A percentile compares a stretch with the other conserved stretches of the same genome.
phyloP scores from a whole-genome alignment of 2,888 invertebrate species.

The Drosophila limbata region DNA sequence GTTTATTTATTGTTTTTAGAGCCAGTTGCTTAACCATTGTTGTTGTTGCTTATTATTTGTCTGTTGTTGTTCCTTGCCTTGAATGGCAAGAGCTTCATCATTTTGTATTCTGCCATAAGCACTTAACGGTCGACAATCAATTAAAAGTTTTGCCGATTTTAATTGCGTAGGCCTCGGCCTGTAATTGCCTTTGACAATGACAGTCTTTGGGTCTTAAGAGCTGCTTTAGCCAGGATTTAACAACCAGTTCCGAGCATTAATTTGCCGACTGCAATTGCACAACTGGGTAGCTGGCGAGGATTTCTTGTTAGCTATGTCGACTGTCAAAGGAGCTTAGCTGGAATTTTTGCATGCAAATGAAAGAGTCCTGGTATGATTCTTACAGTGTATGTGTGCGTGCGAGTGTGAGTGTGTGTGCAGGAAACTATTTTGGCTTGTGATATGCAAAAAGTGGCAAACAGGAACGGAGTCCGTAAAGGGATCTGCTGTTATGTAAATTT shows the following conservation, averaged over 20 bases:
- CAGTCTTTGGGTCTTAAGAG: background rate
- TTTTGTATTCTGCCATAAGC: slow-evolving; percentile 42
- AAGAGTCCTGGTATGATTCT: slow-evolving; percentile 17
- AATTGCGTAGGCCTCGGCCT: slow-evolving; percentile 31
- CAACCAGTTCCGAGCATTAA: background rate
- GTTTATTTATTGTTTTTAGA: slow-evolving; percentile 70
- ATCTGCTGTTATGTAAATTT: slow-evolving; percentile 49
- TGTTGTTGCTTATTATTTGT: slow-evolving; percentile 26
- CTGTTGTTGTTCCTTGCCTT: slow-evolving; percentile 19
- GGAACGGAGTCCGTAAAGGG: slow-evolving; percentile 16
- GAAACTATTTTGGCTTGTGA: slow-evolving; percentile 40
- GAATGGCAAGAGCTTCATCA: slow-evolving; percentile 13
- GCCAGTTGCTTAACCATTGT: slow-evolving; percentile 50
- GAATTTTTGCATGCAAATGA: slow-evolving; percentile 37
- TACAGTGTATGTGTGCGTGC: slow-evolving; percentile 3
- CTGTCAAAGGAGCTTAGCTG: slow-evolving; percentile 24
- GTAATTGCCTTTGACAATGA: slow-evolving; percentile 13
- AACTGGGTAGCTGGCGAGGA: slow-evolving; percentile 11
- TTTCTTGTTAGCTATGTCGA: slow-evolving; percentile 3
- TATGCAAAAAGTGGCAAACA: slow-evolving; percentile 17
- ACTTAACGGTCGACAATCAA: slow-evolving; percentile 58
- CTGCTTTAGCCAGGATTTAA: background rate
- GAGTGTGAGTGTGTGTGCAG: background rate
- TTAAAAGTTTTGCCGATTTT: slow-evolving; percentile 61
- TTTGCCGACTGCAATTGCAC: slow-evolving; percentile 21